Base-by-base conservation (phyloP, 2,888 invertebrate genomes). In the Adelphocoris suturalis region DNA sequence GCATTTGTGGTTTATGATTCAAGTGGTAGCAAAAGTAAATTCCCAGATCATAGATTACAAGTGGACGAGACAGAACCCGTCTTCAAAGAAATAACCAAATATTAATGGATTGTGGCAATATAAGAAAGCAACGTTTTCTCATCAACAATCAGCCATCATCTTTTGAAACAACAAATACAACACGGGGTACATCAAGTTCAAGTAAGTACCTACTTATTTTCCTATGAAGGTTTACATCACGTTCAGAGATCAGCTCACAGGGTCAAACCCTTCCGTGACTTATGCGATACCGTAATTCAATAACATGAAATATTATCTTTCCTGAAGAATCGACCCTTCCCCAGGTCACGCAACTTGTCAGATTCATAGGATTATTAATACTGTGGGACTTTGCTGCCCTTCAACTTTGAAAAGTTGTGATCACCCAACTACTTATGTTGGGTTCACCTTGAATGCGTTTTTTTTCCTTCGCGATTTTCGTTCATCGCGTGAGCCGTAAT, bases 251-350 rank as follows among this genome's bases (percentile, higher is more conserved):
- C 61, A 61, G 3, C 61, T 61, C 61, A 61, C 9, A n/a, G 19
- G 16, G 61, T 9, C 61, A 61, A 61, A 61, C 61, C 16, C n/a
- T 61, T 61, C n/a, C 61, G 61, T 61, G 61, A 61, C 61, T 16
- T 7, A 61, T 61, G 61, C 61, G 61, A 61, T 61, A 61, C 61
- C 61, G n/a, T 61, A 61, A 61, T 61, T 61, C 61, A 61, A 61
- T 61, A 61, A 61, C 61, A 61, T 61, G 19, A 61, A 61, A n/a
- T 61, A 61, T n/a, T 61, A 61, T 61, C 61, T 61, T 61, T 61
- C 61, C 61, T 3, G 61, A 61, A 61, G 61, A 61, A 61, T 61
- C 61, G 61, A 61, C 61, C 61, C 61, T 19, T 52, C 16, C 52
- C 61, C 61, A 9, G n/a, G 61, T 61, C 61, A 61, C 61, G 61